Conservation (phyloP, 2,888 invertebrate species). For the Papilio gigon region DNA sequence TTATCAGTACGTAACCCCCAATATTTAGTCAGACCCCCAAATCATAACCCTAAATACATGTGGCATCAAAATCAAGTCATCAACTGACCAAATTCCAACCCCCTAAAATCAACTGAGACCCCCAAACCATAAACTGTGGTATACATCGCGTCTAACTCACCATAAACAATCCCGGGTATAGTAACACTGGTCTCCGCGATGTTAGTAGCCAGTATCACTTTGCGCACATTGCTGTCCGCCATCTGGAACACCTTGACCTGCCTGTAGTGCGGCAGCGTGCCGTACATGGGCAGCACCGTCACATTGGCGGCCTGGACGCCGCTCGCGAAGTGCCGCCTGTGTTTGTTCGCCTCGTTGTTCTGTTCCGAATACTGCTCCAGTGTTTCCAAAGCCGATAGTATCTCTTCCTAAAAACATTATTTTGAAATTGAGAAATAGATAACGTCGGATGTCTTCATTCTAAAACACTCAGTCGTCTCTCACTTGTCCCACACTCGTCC, state of each 20-base stretch:
- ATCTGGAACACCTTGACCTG: conserved; percentile 87
- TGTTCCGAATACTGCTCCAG: conserved; percentile 83
- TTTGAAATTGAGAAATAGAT: no score
- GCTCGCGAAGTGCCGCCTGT: conserved; percentile 66
- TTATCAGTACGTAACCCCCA: no score
- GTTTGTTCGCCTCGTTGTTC: conserved; percentile 77
- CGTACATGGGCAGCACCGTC: conserved; percentile 94
- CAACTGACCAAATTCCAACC: no score
- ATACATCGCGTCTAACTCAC: no score
- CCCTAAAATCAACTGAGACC: not conserved
- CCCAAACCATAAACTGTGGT: no score
- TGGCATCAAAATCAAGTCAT: no score
- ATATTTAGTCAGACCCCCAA: not conserved
- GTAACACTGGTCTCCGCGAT: conserved; percentile 99
- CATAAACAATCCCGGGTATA: conserved; percentile 95
- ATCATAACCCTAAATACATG: no score
- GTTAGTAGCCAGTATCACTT: conserved; percentile 96
- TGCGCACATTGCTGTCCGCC: conserved; percentile 87
- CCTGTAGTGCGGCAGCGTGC: conserved; percentile 86
- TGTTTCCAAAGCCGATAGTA: conserved; percentile 87
- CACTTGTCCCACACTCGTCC: no score
- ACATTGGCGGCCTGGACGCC: conserved; percentile 76
- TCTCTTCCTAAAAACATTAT: conserved; percentile 88
- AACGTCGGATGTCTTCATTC: no score
- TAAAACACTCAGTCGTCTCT: no score